Conservation (phyloP, 2,797 vertebrate species). For the Adelosebastes latens region DNA sequence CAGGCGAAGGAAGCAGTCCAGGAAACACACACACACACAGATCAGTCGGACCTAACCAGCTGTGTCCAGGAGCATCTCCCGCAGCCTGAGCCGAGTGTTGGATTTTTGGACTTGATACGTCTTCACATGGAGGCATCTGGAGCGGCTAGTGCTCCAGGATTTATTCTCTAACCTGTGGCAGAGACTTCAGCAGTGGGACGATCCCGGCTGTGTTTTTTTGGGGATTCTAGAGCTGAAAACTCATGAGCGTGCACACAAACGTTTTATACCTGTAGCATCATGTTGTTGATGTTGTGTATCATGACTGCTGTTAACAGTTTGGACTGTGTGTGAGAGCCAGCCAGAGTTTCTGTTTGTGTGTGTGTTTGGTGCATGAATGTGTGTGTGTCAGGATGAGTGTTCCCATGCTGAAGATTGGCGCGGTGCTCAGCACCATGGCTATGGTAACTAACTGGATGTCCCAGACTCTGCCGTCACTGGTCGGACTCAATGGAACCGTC, state of each 20-base stretch:
- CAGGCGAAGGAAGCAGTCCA: slow-evolving; percentile 57
- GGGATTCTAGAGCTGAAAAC: not conserved
- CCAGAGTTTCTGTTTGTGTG: slow-evolving; percentile 30
- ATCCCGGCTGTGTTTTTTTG: not conserved
- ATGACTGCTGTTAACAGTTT: slow-evolving; percentile 43
- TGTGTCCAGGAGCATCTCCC: slow-evolving; percentile 47
- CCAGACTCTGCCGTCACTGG: slow-evolving; percentile 82
- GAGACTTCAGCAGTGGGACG: slow-evolving; percentile 37
- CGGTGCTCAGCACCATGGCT: slow-evolving; percentile 85
- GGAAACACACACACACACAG: slow-evolving; percentile 37
- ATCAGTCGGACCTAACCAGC: slow-evolving; percentile 30
- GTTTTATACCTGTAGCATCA: slow-evolving; percentile 45
- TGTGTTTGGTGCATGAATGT: slow-evolving; percentile 39
- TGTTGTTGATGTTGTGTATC: slow-evolving; percentile 2
- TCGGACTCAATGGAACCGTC: slow-evolving; percentile 80
- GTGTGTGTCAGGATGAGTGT: slow-evolving; percentile 75
- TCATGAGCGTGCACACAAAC: not conserved
- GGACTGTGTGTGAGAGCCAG: slow-evolving; percentile 50
- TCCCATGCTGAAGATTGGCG: slow-evolving; percentile 83
- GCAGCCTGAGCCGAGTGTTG: slow-evolving; percentile 38
- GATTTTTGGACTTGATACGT: slow-evolving; percentile 47
- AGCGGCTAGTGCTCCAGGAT: slow-evolving; percentile 29
- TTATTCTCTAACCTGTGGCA: slow-evolving; percentile 51
- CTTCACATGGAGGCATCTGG: slow-evolving; percentile 46
- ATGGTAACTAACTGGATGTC: slow-evolving; percentile 87